Percentiles rank a stretch among this genome's conserved stretches.
Conservation (phyloP, 2,888 invertebrate species). For the Cataglyphis livida region DNA sequence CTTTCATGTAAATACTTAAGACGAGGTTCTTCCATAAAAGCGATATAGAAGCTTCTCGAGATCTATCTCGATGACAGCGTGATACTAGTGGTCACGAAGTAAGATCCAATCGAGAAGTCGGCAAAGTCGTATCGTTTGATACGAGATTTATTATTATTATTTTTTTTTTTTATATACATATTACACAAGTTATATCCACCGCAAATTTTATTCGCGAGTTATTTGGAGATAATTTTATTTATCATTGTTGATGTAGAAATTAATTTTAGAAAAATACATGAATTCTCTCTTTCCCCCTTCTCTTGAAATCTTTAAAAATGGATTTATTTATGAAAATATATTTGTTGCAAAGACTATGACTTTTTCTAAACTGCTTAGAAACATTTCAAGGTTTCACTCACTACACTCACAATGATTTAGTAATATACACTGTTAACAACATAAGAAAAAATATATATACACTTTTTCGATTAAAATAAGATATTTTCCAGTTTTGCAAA, state of each 20-base stretch:
- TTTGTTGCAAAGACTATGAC: neutral
- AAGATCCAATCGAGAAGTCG: conserved; percentile 39
- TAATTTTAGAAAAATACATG: neutral
- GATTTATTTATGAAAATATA: conserved; percentile 4
- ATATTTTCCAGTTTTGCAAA: neutral
- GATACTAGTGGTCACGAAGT: conserved; percentile 36
- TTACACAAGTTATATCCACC: neutral
- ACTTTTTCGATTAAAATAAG: neutral
- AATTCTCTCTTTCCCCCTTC: neutral
- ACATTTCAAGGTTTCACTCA: neutral
- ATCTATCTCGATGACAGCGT: conserved; percentile 47
- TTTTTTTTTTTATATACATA: neutral
- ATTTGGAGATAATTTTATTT: neutral
- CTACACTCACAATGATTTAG: conserved; percentile 19
- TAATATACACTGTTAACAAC: neutral
- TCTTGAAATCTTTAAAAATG: neutral
- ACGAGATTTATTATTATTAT: conserved; percentile 19
- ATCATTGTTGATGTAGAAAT: neutral
- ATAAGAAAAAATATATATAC: neutral
- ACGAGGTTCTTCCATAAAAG: conserved; percentile 55
- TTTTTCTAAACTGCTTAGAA: conserved; percentile 49
- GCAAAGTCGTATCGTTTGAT: conserved; percentile 14
- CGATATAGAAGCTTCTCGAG: conserved; percentile 56
- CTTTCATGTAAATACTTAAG: conserved; percentile 61
- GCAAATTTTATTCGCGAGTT: neutral